Base-by-base conservation (phyloP, 2,888 invertebrate species). In the Volucella zonaria region DNA sequence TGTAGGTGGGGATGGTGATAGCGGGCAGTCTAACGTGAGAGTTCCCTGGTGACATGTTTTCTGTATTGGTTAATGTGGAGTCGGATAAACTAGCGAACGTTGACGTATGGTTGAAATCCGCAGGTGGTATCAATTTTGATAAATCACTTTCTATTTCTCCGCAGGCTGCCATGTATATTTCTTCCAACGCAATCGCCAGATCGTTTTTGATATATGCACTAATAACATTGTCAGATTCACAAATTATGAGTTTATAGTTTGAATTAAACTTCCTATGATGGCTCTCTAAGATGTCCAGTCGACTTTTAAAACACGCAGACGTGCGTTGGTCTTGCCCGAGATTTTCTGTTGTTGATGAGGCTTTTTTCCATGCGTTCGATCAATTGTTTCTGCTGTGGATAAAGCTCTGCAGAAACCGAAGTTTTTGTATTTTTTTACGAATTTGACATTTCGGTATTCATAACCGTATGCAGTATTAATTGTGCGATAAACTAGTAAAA, bases 261-360 rank as follows among this genome's bases (percentile, higher is more conserved):
- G 45, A 10, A 10, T 45, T 45, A n/a, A 45, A 45, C 11, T 45
- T 6, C 45, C 10, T 1, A 23, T 58, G 9, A 58, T 58, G 38
- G 12, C 14, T 4, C 8, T 38, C n/a, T 2, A 58, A n/a, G 14
- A 58, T 38, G 3, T 58, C 40, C 38, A 58, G 38, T 8, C 58
- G 58, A 11, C 58, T 3, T 40, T 38, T 58, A 10, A 38, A 40
- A 12, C 3, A 10, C 3, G 38, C 38, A 2, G 38, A 2, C 38
- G 58, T 58, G 31, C 14, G n/a, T 38, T 14, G 38, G 4, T 58
- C 58, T 40, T 40, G 58, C n/a, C n/a, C 42, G 38, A 2, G 58
- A 58, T n/a, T 58, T 58, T 40, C 38, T 10, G n/a, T 58, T 40
- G 38, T 38, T 58, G 54, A 54, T 18, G 54, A 14, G 15, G 54